Conservation (phyloP, 2,113 vertebrate species). For the Phrynocephalus versicolor region DNA sequence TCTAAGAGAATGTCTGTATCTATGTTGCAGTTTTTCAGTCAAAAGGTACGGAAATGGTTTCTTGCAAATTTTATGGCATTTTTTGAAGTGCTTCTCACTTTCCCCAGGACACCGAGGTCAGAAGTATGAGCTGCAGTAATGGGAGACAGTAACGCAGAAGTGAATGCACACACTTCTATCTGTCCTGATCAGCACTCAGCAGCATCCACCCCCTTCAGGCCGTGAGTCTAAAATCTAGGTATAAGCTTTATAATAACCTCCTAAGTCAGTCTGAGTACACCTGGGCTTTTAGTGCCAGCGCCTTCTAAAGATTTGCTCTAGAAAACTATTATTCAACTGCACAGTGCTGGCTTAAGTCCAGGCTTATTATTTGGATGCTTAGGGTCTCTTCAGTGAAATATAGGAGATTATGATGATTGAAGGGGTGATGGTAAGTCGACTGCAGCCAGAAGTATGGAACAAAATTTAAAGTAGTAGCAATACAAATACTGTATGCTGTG, state of each 20-base stretch:
- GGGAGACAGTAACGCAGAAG: neutral
- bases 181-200: neutral
- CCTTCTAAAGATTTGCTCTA: neutral
- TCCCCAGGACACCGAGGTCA: neutral
- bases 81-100: neutral
- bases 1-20: neutral
- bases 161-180: neutral
- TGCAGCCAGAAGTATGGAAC: neutral
- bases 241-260: neutral
- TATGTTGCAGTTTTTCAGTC: neutral
- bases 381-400: neutral
- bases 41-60: constrained; percentile 9
- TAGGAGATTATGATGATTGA: neutral
- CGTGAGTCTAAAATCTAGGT: neutral
- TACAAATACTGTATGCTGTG: constrained; percentile 9
- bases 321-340: neutral
- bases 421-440: neutral
- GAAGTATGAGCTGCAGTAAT: neutral
- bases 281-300: neutral
- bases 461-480: constrained; percentile 16
- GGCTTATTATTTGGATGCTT: neutral
- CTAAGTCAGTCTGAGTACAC: neutral
- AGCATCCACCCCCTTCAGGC: neutral
- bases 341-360: neutral
- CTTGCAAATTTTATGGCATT: neutral